Evolutionary conservation across 2,888 invertebrate genomes (phyloP).

Genomic region (Drosophila aldrichi): DNA sequence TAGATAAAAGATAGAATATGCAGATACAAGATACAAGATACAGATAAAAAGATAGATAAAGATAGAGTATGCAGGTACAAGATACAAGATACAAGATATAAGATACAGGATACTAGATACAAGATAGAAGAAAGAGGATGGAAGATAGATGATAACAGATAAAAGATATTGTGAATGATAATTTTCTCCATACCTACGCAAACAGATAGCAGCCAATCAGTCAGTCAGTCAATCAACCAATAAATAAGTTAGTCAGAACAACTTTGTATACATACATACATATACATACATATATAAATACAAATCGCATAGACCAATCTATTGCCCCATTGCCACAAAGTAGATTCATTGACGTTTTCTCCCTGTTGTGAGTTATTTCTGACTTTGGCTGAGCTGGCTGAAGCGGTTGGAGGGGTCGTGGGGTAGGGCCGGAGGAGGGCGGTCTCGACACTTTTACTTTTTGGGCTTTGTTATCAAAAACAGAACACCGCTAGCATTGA

Average conservation of each 20-base stretch:
- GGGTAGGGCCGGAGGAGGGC: not conserved
- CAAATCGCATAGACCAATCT: not conserved
- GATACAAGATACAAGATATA: too few relatives aligned
- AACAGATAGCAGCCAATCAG: not conserved
- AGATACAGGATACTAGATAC: too few relatives aligned
- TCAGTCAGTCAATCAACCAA: not conserved
- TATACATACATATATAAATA: not conserved
- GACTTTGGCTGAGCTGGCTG: not conserved
- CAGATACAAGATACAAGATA: too few relatives aligned
- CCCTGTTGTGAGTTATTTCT: not conserved
- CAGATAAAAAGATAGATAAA: too few relatives aligned
- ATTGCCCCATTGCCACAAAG: not conserved
- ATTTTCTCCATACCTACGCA: conserved; percentile 4
- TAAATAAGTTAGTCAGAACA: not conserved
- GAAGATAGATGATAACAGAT: not conserved
- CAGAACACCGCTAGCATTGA: conserved; percentile 67
- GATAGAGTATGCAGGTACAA: too few relatives aligned
- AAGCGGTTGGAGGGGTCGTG: not conserved
- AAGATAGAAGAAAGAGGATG: not conserved
- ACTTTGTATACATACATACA: not conserved
- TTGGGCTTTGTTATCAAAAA: conserved; percentile 65
- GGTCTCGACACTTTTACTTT: conserved; percentile 64
- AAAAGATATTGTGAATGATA: too few relatives aligned
- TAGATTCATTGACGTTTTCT: conserved; percentile 17
- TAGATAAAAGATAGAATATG: too few relatives aligned